Percentiles rank a stretch among this genome's conserved stretches.
These are phyloP conservation scores for Herminia tarsipennalis DNA, from an alignment of 2,888 invertebrate species.

Conservation along the genomic window DNA sequence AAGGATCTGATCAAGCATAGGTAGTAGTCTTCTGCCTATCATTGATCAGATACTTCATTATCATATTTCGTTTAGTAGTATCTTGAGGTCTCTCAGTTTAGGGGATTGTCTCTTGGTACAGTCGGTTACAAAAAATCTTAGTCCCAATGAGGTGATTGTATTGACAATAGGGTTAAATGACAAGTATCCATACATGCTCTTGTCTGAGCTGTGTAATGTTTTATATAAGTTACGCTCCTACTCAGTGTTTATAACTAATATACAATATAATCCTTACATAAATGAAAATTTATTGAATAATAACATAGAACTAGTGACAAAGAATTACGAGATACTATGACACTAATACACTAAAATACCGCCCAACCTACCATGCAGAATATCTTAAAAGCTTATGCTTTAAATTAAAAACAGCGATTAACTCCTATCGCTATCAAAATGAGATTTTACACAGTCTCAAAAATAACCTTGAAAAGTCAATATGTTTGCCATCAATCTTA, in stretches of 20 bases:
- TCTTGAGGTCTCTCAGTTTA: no score
- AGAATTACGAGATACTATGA: not conserved
- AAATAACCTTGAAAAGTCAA: not conserved
- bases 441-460: not conserved
- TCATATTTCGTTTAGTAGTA: no score
- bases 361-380: no score
- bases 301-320: not conserved
- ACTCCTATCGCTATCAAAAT: not conserved
- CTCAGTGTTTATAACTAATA: no score
- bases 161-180: not conserved
- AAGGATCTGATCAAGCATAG: no score
- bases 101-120: no score
- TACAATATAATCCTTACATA: no score
- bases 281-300: not conserved
- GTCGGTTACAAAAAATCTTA: not conserved
- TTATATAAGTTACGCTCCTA: not conserved
- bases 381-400: no score
- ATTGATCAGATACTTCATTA: no score
- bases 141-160: not conserved
- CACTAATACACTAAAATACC: not conserved
- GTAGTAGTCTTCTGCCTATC: no score
- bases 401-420: no score
- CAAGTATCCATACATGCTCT: not conserved
- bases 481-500: not conserved
- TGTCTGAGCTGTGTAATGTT: not conserved